Base-by-base conservation (phyloP, 2,113 vertebrate species). In the Nothocercus nigrocapillus region DNA sequence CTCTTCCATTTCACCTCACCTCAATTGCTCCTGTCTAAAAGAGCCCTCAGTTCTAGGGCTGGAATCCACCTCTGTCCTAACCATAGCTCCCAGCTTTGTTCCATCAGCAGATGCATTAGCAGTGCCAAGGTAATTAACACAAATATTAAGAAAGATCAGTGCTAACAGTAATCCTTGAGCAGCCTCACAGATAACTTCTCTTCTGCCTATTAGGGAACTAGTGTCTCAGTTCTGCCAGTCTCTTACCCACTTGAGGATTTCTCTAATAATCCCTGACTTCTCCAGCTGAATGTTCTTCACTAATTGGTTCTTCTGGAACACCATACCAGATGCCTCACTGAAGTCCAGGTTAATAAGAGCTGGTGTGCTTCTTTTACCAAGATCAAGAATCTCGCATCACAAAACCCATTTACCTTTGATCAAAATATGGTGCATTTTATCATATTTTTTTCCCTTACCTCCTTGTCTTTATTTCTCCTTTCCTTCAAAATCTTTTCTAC, bases 101-200 rank as follows among this genome's bases (percentile, higher is more conserved):
- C 36, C 75, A 25, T 66, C 91, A 82, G 94, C 58, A 92, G 49
- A 80, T 91, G 87, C 78, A 91, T 76, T 87, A 89, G 40, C 85
- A 0, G 8, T 87, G 86, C 86, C 95, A 94, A 93, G 36, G 84
- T 94, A 95, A 95, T 94, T 96, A 96, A 94, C 82, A 89, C 49
- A 91, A 97, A 82, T 58, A 76, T 38, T 56, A 28, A 76, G 84
- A 91, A 94, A 89, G 19, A 85, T 79, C 69, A 89, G 67, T 85
- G 84, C 82, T 89, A 66, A 85, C 67, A 77, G 89, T 70, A 88
- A 77, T 74, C 84, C 89, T 94, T 81, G 81, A 87, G 62, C 74
- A 85, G 44, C 22, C 66, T 76, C 53, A 42, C 25, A 87, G 82
- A 40, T 89, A 89, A 88, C 68, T 93, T 92, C 49, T 16, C 67